Percentiles rank a stretch among this genome's conserved stretches.
These are phyloP conservation scores for Mesoclemmys tuberculata DNA, from an alignment of 2,113 vertebrate species.

Conservation along the genomic window DNA sequence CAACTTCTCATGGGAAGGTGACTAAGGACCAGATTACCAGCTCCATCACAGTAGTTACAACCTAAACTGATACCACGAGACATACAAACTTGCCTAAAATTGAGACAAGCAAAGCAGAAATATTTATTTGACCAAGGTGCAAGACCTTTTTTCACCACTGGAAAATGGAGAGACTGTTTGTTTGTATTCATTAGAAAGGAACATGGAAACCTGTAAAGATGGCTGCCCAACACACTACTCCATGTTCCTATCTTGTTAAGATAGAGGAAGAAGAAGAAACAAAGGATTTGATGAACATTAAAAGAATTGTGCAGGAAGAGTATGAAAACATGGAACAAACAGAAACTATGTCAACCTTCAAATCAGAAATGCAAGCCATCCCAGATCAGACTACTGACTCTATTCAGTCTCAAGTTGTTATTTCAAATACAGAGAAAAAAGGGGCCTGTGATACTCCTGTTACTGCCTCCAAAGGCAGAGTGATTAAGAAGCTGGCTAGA, in stretches of 20 bases:
- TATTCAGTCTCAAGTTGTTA: neutral
- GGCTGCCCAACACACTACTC: neutral
- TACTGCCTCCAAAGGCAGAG: neutral
- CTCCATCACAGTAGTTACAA: no score
- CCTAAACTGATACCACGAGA: no score
- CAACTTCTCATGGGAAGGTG: no score
- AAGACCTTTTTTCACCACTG: no score
- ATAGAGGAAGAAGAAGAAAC: neutral
- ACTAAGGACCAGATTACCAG: no score
- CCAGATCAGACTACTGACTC: neutral
- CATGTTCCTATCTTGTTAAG: neutral
- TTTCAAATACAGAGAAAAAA: no score
- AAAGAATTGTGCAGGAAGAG: neutral
- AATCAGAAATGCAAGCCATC: neutral
- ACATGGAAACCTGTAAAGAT: neutral
- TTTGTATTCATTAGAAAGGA: neutral
- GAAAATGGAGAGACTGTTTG: no score
- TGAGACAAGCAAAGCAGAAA: no score
- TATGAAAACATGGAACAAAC: neutral
- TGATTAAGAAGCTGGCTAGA: neutral
- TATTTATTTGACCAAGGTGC: no score
- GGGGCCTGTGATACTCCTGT: neutral
- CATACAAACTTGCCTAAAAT: no score
- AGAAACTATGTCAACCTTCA: neutral
- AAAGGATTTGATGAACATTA: neutral